Conservation (phyloP, 2,113 vertebrate species). For the Cranoglanis bouderius region DNA sequence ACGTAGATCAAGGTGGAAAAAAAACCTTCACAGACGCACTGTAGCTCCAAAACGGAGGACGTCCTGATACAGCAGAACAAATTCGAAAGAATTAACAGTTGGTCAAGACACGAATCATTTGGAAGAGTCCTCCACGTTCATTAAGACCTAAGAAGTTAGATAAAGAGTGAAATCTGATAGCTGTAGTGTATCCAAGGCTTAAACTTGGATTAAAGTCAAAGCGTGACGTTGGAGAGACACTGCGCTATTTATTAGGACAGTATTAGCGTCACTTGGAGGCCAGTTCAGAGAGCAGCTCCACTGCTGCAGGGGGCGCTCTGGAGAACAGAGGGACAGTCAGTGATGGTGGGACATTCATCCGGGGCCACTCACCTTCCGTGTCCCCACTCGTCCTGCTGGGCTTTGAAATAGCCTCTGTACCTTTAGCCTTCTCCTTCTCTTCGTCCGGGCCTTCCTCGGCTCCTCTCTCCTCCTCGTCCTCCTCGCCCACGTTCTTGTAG, state of each 20-base stretch:
- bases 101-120: not conserved
- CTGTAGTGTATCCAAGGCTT: not conserved
- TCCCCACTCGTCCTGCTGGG: constrained; percentile 86
- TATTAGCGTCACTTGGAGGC: not conserved
- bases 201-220: not conserved
- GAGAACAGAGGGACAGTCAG: constrained; percentile 59
- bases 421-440: constrained; percentile 78
- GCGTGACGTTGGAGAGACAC: not conserved
- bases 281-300: constrained; percentile 64
- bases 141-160: not conserved
- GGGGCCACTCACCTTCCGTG: constrained; percentile 86
- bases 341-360: constrained; percentile 56
- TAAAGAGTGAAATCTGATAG: not conserved
- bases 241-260: not conserved
- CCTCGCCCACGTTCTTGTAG: constrained; percentile 98
- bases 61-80: not conserved
- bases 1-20: not conserved
- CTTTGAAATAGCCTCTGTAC: constrained; percentile 86
- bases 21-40: not conserved
- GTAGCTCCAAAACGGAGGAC: not conserved
- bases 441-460: constrained; percentile 77
- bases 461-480: constrained; percentile 90
- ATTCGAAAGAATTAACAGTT: not conserved
- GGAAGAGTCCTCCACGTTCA: not conserved
- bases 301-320: constrained; percentile 49